phyloP scores from a whole-genome alignment of 2,113 vertebrate species.

The Myrmophylax atrothorax region DNA sequence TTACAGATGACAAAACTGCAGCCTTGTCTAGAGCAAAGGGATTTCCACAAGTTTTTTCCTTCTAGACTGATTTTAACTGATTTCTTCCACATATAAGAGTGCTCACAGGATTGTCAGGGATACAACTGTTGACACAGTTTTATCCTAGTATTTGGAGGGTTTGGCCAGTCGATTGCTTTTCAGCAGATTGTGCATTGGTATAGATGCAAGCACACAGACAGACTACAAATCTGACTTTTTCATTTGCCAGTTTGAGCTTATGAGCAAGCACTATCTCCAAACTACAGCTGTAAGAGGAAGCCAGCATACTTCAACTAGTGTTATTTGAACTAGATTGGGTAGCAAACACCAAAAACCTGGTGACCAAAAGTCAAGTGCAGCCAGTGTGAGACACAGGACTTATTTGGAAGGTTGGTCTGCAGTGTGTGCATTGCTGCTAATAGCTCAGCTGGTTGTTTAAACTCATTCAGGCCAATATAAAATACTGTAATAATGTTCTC shows the following conservation, averaged over 20 bases:
- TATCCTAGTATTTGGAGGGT: constrained; percentile 23
- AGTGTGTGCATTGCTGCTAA: not conserved
- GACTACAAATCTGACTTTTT: not conserved
- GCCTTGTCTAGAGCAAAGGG: not conserved
- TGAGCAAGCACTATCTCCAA: not conserved
- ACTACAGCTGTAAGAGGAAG: not conserved
- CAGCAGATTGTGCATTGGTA: not conserved
- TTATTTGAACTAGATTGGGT: not conserved
- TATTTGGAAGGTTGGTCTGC: not conserved
- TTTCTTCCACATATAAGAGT: not conserved
- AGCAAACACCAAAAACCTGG: not conserved
- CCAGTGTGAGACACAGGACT: not conserved
- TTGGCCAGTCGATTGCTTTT: not conserved
- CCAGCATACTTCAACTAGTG: not conserved
- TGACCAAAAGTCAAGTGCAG: not conserved
- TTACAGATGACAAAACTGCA: not conserved
- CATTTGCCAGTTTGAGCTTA: not conserved
- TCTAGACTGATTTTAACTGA: not conserved
- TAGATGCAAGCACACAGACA: not conserved
- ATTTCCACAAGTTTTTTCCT: not conserved
- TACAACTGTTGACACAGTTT: constrained; percentile 33
- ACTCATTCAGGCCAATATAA: not conserved
- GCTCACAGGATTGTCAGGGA: constrained; percentile 22
- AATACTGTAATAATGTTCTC: not conserved
- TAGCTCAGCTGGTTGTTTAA: constrained; percentile 27